Conservation (phyloP, 2,113 vertebrate species). For the Elaphurus davidianus region DNA sequence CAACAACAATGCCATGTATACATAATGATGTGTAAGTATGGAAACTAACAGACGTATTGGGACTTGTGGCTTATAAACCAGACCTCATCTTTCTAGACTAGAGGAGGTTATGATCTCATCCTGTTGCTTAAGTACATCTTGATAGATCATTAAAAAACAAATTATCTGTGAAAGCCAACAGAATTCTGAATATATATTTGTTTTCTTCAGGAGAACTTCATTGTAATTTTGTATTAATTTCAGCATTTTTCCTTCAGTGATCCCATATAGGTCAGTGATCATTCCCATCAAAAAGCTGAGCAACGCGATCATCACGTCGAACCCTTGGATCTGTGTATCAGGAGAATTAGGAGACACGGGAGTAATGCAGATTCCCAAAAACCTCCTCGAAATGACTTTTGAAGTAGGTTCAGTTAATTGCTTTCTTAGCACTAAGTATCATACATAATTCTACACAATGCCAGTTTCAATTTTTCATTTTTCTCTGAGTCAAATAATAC, state of each 20-base stretch:
- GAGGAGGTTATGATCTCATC: not conserved
- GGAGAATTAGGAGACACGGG: constrained; percentile 97
- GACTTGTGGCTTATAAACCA: not conserved
- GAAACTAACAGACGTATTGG: not conserved
- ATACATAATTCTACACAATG: not conserved
- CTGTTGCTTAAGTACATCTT: not conserved
- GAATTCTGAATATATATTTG: not conserved
- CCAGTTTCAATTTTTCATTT: not conserved
- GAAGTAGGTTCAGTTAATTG: constrained; percentile 83
- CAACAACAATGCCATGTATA: not conserved
- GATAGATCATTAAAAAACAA: not conserved
- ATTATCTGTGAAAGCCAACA: not conserved
- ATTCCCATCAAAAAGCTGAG: constrained; percentile 98
- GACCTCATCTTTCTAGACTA: not conserved
- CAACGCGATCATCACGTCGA: constrained; percentile 95
- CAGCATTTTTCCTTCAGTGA: constrained; percentile 81
- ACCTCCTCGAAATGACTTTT: constrained; percentile 95
- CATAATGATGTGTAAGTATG: not conserved
- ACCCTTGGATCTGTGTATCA: constrained; percentile 96
- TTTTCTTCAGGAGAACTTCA: not conserved
- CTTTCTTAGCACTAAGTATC: not conserved
- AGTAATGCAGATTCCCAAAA: constrained; percentile 94
- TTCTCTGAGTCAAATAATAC: not conserved
- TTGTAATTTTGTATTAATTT: not conserved
- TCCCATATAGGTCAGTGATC: constrained; percentile 94